These are phyloP conservation scores for Agrilus biguttatus DNA, from an alignment of 2,888 invertebrate genomes.

Conservation along the genomic window DNA sequence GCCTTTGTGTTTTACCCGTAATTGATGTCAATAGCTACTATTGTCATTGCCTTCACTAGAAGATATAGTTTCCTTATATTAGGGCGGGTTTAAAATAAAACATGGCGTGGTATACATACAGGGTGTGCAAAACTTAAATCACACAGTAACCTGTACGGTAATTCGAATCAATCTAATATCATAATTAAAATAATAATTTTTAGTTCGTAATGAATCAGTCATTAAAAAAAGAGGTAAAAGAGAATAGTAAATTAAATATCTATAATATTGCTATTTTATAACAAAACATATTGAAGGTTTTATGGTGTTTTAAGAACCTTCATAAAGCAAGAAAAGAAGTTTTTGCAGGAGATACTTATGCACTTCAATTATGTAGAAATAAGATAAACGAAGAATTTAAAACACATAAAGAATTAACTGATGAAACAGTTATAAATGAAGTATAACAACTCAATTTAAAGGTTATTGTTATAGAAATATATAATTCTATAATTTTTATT, in stretches of 20 bases:
- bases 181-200: conserved; percentile 1
- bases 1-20: too few relatives aligned
- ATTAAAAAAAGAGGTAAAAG: neutral
- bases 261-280: conserved; percentile 7
- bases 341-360: conserved; percentile 50
- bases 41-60: too few relatives aligned
- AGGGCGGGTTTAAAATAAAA: too few relatives aligned
- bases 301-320: conserved; percentile 54
- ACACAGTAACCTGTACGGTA: too few relatives aligned
- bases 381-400: conserved; percentile 64
- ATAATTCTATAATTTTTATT: conserved; percentile 16
- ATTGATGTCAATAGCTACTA: too few relatives aligned
- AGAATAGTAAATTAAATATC: neutral
- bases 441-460: conserved; percentile 26
- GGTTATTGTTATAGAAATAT: conserved; percentile 1
- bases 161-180: too few relatives aligned
- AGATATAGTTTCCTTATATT: too few relatives aligned
- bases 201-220: neutral
- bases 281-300: conserved; percentile 37
- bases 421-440: conserved; percentile 46
- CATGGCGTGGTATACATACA: too few relatives aligned
- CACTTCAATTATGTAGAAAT: conserved; percentile 46
- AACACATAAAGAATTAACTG: conserved; percentile 47
- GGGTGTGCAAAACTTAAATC: too few relatives aligned
- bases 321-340: conserved; percentile 53